Base-by-base conservation (phyloP, 2,113 vertebrate genomes). In the Psilopsiagon aymara region DNA sequence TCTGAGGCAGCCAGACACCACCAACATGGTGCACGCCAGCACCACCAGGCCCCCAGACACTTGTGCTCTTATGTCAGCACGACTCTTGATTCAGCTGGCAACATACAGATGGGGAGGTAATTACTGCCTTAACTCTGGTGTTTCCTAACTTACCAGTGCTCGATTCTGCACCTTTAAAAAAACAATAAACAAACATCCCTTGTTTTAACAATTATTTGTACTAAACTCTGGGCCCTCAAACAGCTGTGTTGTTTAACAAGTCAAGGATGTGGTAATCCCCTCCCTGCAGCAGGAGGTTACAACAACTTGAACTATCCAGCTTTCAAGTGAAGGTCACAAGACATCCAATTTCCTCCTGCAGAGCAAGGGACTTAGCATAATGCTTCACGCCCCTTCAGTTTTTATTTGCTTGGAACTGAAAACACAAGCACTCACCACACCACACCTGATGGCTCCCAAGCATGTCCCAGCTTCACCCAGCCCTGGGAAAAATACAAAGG, bases 281-380 rank as follows among this genome's bases (percentile, higher is more conserved):
- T 96, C 92, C 83, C 64, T 66, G 82, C 92, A 88, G 93, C 73
- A 69, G 73, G 49, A 90, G 59, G 95, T 94, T 95, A 94, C 55
- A 39, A 71, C 64, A 93, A 92, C 92, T 86, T 84, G 55, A 96
- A 95, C 92, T 75, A 88, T 35, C 18, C 71, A 94, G 80, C 88
- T 92, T 93, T 90, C 80, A 96, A 93, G 57, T 79, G 47, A 47
- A 71, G 66, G 80, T 94, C 86, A 78, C 43, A 86, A 88, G 88
- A 90, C 80, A 88, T 55, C 44, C 35, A 81, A 25, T 93, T 88
- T 92, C 88, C 76, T 94, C 64, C 66, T 57, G 80, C 8, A 2
- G 62, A 90, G 66, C 43, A 83, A 47, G 23, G 24, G 39, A 75
- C n/a, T 68, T 70, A 77, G 23, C 55, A 37, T 81, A 92, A 83